Evolutionary conservation across 1,140 invertebrate genomes (phyloP).

Genomic region (Coelopa frigida): DNA sequence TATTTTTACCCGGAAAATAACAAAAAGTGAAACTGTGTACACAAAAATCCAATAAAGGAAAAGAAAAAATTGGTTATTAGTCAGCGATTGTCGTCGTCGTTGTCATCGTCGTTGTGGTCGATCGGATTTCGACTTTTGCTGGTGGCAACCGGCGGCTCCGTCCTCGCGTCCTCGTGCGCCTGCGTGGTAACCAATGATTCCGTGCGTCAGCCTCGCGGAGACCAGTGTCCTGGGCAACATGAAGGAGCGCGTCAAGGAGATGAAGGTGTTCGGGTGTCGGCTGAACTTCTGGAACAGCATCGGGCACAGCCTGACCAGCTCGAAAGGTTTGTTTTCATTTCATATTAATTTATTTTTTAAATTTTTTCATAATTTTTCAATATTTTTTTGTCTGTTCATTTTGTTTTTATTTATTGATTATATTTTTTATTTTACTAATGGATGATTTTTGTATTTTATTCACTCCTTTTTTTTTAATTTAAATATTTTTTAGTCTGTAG

Average conservation of each 20-base stretch:
- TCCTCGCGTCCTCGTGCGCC: no score
- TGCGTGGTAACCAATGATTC: slow-evolving; percentile 42
- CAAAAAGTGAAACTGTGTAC: no score
- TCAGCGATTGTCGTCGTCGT: no score
- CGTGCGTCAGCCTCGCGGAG: slow-evolving; percentile 45
- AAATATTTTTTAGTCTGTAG: slow-evolving; percentile 4
- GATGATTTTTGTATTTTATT: no score
- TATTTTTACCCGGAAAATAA: no score
- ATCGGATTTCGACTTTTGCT: no score
- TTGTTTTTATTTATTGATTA: not conserved
- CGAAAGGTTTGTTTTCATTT: slow-evolving; percentile 36
- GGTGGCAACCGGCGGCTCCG: no score
- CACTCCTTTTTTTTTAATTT: not conserved
- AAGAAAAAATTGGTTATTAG: no score
- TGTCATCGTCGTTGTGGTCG: no score
- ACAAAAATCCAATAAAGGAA: no score
- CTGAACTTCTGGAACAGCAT: slow-evolving; percentile 45
- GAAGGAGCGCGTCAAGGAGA: slow-evolving; percentile 46
- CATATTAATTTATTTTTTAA: not conserved
- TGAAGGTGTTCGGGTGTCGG: slow-evolving; percentile 45
- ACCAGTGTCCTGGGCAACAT: slow-evolving; percentile 45
- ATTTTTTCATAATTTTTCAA: slow-evolving; percentile 1
- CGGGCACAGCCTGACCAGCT: slow-evolving; percentile 41
- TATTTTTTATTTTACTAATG: no score
- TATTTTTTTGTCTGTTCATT: slow-evolving; percentile 2